Conservation (phyloP, 1,140 invertebrate species). For the Drosophila pallidifrons region DNA sequence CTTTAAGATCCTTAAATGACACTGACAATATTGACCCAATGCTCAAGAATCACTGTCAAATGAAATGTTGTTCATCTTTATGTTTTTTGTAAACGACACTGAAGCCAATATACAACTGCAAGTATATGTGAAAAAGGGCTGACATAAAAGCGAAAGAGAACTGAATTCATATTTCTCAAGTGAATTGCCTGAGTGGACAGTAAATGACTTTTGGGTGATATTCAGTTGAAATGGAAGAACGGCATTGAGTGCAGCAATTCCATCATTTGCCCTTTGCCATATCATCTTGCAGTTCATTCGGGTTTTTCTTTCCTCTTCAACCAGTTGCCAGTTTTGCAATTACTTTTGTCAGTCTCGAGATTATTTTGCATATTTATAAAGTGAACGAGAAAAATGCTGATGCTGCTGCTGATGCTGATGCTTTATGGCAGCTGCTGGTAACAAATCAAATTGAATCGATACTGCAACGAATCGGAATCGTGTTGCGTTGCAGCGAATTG, state of each 20-base stretch:
- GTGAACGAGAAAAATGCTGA: slow-evolving; percentile 17
- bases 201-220: slow-evolving; percentile 15
- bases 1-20: slow-evolving; percentile 25
- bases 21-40: slow-evolving; percentile 37
- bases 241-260: slow-evolving; percentile 14
- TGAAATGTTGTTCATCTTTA: slow-evolving; percentile 7
- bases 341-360: slow-evolving; percentile 18
- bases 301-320: not conserved
- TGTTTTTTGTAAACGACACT: slow-evolving; percentile 12
- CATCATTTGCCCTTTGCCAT: slow-evolving; percentile 25
- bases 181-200: slow-evolving; percentile 20
- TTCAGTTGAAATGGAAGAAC: not conserved
- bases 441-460: slow-evolving; percentile 26
- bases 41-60: not conserved
- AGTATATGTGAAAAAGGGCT: not conserved
- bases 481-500: not conserved
- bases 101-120: slow-evolving; percentile 13
- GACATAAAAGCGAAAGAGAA: not conserved
- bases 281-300: slow-evolving; percentile 13
- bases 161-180: slow-evolving; percentile 34
- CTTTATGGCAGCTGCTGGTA: slow-evolving; percentile 37
- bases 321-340: slow-evolving; percentile 28
- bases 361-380: slow-evolving; percentile 46
- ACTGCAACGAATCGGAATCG: slow-evolving; percentile 9
- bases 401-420: too few species aligned